phyloP scores from a whole-genome alignment of 2,797 vertebrate genomes.

The Danio jaintianensis region DNA sequence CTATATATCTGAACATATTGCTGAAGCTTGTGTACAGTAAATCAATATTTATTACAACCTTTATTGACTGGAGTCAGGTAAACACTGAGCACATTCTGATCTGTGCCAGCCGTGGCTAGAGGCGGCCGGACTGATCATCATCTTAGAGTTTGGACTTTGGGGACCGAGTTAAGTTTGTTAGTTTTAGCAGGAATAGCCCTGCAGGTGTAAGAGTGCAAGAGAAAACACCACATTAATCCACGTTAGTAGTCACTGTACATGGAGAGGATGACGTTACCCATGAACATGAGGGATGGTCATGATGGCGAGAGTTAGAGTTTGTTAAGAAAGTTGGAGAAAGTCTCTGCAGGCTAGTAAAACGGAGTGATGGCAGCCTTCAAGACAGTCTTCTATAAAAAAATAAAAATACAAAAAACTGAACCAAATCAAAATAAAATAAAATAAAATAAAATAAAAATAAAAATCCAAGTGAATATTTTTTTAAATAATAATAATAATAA shows the following conservation, averaged over 20 bases:
- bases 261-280: constrained; percentile 63
- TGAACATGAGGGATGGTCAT: constrained; percentile 84
- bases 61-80: constrained; percentile 12
- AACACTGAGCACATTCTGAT: constrained; percentile 37
- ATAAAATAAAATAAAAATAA: too few species aligned
- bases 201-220: constrained; percentile 43
- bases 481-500: too few species aligned
- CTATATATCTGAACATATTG: constrained; percentile 12
- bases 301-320: constrained; percentile 70
- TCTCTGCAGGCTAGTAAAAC: not conserved
- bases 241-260: constrained; percentile 61
- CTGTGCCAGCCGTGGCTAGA: not conserved
- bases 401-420: too few species aligned
- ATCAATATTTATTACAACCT: constrained; percentile 10
- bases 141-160: constrained; percentile 20
- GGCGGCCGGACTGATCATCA: not conserved
- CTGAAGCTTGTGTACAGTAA: not conserved
- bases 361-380: too few species aligned
- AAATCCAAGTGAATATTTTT: too few species aligned
- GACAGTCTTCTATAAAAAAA: too few species aligned
- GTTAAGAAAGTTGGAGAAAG: constrained; percentile 41
- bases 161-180: constrained; percentile 36
- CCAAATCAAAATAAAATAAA: too few species aligned
- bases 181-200: constrained; percentile 18
- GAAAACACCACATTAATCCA: constrained; percentile 47